Conservation (phyloP, 2,113 vertebrate species). For the Cavia porcellus region DNA sequence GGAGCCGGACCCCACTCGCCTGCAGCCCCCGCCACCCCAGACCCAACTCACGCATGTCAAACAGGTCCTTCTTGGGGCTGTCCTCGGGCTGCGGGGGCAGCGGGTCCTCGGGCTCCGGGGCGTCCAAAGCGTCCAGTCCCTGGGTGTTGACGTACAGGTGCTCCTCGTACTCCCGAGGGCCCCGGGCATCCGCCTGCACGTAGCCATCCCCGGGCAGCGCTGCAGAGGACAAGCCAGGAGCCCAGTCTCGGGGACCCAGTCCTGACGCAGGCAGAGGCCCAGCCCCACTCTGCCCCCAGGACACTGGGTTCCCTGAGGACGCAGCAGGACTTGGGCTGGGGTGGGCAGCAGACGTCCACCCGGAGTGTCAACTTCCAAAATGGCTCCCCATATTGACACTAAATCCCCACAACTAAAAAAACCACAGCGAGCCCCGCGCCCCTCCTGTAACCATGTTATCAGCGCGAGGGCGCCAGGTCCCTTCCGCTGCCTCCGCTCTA, state of each 20-base stretch:
- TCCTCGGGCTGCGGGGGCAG: slow-evolving; percentile 80
- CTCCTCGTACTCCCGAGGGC: slow-evolving; percentile 93
- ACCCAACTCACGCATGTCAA: slow-evolving; percentile 96
- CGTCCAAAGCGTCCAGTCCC: slow-evolving; percentile 68
- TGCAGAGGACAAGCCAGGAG: slow-evolving; percentile 21
- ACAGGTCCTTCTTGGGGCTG: slow-evolving; percentile 97
- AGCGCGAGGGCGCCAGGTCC: background rate
- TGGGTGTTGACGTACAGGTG: slow-evolving; percentile 98
- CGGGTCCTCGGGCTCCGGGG: slow-evolving; percentile 84
- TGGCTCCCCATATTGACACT: background rate
- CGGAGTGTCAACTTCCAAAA: background rate
- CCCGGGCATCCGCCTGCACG: slow-evolving; percentile 92
- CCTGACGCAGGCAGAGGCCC: background rate
- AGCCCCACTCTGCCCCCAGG: background rate
- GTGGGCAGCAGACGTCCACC: background rate
- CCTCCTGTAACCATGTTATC: background rate
- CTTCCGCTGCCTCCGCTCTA: background rate
- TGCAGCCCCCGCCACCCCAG: too few relatives aligned
- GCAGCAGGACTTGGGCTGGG: background rate
- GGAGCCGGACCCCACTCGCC: background rate
- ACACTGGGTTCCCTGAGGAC: background rate
- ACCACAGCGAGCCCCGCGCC: background rate
- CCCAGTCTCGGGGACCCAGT: fast-evolving
- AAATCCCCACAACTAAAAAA: background rate
- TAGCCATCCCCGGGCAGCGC: slow-evolving; percentile 91